A percentile compares a stretch with the other conserved stretches of the same genome.
Evolutionary conservation across 2,888 invertebrate species (phyloP).

Genomic region (Synergus japonicus): DNA sequence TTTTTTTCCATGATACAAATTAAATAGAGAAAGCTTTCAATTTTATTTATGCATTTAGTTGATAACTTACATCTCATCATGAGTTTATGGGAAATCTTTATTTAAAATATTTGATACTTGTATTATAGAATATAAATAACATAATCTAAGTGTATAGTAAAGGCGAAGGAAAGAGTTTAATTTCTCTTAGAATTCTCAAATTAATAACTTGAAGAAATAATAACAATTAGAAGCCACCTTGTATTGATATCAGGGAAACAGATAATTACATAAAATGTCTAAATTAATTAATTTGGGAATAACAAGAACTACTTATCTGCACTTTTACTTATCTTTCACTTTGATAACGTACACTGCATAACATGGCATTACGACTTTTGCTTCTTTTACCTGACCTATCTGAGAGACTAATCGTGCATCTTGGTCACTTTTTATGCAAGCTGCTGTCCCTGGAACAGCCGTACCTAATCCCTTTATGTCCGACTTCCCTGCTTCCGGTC

Average conservation of each 20-base stretch:
- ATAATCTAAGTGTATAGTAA: neutral
- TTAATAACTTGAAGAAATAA: neutral
- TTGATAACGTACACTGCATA: conserved; percentile 10
- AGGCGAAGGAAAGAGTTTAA: neutral
- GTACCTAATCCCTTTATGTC: conserved; percentile 84
- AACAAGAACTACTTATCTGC: neutral
- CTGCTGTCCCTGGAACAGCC: conserved; percentile 79
- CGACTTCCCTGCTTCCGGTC: conserved; percentile 72
- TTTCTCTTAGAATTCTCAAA: neutral
- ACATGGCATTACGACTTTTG: conserved; percentile 17
- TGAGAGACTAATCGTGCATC: conserved; percentile 44
- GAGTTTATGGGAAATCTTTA: neutral
- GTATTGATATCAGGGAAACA: no score
- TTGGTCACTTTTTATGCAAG: conserved; percentile 77
- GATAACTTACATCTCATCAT: neutral
- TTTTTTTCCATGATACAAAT: neutral
- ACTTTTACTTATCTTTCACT: neutral
- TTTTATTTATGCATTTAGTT: neutral
- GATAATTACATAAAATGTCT: neutral
- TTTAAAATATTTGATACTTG: neutral
- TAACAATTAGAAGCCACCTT: neutral
- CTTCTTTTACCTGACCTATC: conserved; percentile 37
- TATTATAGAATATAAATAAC: neutral
- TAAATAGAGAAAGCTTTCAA: neutral
- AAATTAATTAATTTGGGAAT: neutral